A percentile compares a stretch with the other conserved stretches of the same genome.
These are phyloP conservation scores for Morpho helenor DNA, from an alignment of 2,888 invertebrate species.

Conservation along the genomic window DNA sequence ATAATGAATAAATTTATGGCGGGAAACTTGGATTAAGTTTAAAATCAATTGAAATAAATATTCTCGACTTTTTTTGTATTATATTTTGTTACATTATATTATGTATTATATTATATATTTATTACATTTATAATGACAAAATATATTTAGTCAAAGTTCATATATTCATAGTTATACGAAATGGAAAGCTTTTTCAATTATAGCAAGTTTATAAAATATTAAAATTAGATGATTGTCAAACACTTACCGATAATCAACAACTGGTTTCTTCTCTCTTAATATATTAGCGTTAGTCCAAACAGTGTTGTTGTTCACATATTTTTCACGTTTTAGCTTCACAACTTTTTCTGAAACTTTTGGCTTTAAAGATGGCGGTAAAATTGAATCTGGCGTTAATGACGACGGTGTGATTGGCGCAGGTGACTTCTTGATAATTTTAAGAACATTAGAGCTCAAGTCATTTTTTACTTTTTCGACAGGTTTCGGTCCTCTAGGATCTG, in stretches of 20 bases:
- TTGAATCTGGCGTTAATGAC: conserved; percentile 36
- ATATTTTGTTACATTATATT: too few species aligned
- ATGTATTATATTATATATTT: too few species aligned
- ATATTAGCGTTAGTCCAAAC: conserved; percentile 62
- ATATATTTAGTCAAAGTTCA: too few species aligned
- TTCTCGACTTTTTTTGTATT: too few species aligned
- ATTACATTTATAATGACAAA: too few species aligned
- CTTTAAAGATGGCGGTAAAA: conserved; percentile 60
- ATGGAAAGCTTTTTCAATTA: too few species aligned
- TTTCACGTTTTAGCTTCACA: conserved; percentile 48
- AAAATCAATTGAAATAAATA: too few species aligned
- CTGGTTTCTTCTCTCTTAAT: conserved; percentile 41
- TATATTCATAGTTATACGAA: too few species aligned
- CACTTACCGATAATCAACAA: conserved; percentile 51
- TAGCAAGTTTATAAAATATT: background rate
- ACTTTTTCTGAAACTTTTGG: conserved; percentile 46
- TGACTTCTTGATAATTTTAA: conserved; percentile 64
- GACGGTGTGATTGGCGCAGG: conserved; percentile 44
- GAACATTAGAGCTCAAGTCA: conserved; percentile 50
- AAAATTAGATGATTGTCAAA: background rate
- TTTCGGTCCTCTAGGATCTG: conserved; percentile 47
- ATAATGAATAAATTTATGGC: too few species aligned
- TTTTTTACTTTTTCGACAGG: conserved; percentile 37
- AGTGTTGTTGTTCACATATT: conserved; percentile 70
- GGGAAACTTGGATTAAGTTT: too few species aligned